Evolutionary conservation across 2,113 vertebrate genomes (phyloP), one percentile per base, ranked within the genome.

Genomic region (Oreocharis arfaki): DNA sequence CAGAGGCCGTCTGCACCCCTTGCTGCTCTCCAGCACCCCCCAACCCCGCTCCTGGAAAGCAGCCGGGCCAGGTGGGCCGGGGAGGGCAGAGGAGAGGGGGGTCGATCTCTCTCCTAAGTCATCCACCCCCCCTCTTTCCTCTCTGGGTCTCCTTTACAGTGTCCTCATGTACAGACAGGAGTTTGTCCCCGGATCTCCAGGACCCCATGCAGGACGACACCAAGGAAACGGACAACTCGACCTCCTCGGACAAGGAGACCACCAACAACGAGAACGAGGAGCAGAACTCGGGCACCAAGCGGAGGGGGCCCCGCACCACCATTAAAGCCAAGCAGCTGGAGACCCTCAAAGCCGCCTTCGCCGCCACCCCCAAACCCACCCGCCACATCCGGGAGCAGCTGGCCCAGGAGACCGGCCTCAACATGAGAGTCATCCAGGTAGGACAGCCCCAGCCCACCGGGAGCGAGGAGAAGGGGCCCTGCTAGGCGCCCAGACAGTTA

Each of bases 281-380:
- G 97, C 99, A 99, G 98, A 99, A 99, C 96, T 98, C 99, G 13
- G 99, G 99, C 61, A 97, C 99, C 67, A 99, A 99, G 77, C 71
- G 99, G 84, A 98, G 99, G 82, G 99, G 99, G 11, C 99, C 99
- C 30, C 98, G 99, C 82, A 99, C 99, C 97, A 99, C 99, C 95
- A 99, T 99, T 97, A 99, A 99, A 95, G 99, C 99, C 97, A 99
- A 99, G 94, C 99, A 99, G 97, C 98, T 99, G 98, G 99, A 99
- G 96, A 99, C 99, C 42, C 98, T 99, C 90, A 99, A 99, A 97
- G 99, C 99, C 3, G 99, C 99, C 88, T 99, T 99, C 47, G 99
- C 99, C 1, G 99, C 99, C 77, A 99, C 99, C 78, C 99, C 99
- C 68, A 99, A 99, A 65, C 99, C 99, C 35, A 99, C 99, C 13